Percentiles rank a stretch among this genome's conserved stretches.
Conservation (phyloP, 2,888 invertebrate species). For the Limnephilus marmoratus region DNA sequence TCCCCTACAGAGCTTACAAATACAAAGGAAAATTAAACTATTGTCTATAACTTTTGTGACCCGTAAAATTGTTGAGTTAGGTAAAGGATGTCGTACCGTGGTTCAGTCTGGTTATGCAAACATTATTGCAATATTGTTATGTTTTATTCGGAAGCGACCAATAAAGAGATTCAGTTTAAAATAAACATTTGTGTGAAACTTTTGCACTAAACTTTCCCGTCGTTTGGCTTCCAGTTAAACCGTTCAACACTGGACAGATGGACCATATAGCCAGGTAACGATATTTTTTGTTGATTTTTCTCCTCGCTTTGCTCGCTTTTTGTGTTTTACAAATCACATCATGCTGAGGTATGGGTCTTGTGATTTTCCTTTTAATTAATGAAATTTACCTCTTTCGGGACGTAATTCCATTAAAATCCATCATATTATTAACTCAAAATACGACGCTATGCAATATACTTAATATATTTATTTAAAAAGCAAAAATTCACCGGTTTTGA, state of each 20-base stretch:
- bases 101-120: neutral
- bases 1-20: neutral
- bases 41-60: neutral
- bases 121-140: neutral
- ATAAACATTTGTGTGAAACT: neutral
- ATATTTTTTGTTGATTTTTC: neutral
- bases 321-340: neutral
- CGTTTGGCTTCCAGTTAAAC: neutral
- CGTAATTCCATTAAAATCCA: too few species aligned
- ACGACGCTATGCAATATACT: too few species aligned
- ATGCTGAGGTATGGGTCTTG: neutral
- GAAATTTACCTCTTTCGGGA: too few species aligned
- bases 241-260: neutral
- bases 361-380: neutral
- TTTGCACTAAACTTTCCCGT: neutral
- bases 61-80: neutral
- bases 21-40: neutral
- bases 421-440: too few species aligned
- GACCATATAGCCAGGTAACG: neutral
- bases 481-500: too few species aligned
- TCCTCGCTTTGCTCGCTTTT: neutral
- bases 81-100: neutral
- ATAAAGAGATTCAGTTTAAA: neutral
- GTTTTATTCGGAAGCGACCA: neutral
- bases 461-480: too few species aligned